Base-by-base conservation (phyloP, 2,797 vertebrate genomes). In the Tokudaia tokunoshimensis region DNA sequence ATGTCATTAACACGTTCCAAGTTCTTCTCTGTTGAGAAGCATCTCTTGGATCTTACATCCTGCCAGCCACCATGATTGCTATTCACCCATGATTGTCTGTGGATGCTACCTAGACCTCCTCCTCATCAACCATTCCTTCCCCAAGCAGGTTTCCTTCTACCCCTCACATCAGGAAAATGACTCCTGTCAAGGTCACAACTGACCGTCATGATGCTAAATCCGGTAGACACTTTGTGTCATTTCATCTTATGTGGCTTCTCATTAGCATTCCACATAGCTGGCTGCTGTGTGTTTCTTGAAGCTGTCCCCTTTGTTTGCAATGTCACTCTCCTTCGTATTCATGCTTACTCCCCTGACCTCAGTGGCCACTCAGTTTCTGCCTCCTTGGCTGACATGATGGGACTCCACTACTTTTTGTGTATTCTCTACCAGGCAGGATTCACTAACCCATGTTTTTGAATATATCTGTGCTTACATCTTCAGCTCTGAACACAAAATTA, bases 121-220 rank as follows among this genome's bases (percentile, higher is more conserved):
- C 20, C 34, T 91, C 76, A 52, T 72, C 76, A 88, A 14, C 1
- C 26, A n/a, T 91, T 84, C 41, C 83, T 12, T 83, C 55, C 52
- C 70, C 26, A 94, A n/a, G 10, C 50, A 79, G 50, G 72, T 31
- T 75, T 95, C 55, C 31, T 91, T 72, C 61, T 41, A n/a, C 63
- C 29, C 34, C 34, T 90, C 17, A 57, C 26, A 82, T 92, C 82
- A 67, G 41, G 80, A 50, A 96, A 94, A 96, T 88, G 81, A 29
- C 52, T 82, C 52, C 41, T 70, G 41, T 93, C 84, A 93, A 95
- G 93, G 87, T 95, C 81, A 92, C 5, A 1, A 29, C 20, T 96
- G 91, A 96, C 94, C 75, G 91, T 34, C 44, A 17, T 63, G 87
- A 92, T 94, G 81, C 65, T 95, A 96, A 94, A 85, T 89, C 59